Conservation (phyloP, 2,113 vertebrate genomes). For the Rhineura floridana region DNA sequence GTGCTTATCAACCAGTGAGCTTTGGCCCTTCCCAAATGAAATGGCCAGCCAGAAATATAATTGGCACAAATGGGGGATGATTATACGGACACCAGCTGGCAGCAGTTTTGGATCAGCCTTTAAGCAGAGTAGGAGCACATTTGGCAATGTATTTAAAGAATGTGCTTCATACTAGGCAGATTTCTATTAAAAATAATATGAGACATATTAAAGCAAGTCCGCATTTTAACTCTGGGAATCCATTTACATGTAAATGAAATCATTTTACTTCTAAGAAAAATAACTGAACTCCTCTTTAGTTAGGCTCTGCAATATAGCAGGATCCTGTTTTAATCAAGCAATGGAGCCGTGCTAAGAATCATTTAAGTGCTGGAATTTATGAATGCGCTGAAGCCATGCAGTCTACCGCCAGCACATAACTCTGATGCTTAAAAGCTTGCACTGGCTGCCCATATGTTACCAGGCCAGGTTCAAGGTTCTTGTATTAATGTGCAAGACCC, state of each 20-base stretch:
- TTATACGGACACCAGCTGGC: too few relatives aligned
- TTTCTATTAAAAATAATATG: too few relatives aligned
- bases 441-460: too few relatives aligned
- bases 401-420: too few relatives aligned
- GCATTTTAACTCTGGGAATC: constrained; percentile 57
- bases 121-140: not conserved
- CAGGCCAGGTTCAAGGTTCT: too few relatives aligned
- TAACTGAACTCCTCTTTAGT: constrained; percentile 55
- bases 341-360: constrained; percentile 42
- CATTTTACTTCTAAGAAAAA: constrained; percentile 58
- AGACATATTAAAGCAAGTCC: constrained; percentile 36
- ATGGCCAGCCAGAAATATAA: not conserved
- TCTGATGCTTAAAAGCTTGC: too few relatives aligned
- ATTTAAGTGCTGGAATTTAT: constrained; percentile 48
- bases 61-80: too few relatives aligned
- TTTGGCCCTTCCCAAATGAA: too few relatives aligned
- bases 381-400: constrained; percentile 31
- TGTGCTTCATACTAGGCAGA: too few relatives aligned
- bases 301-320: constrained; percentile 31
- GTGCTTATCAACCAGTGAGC: not conserved
- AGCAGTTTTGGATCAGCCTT: too few relatives aligned
- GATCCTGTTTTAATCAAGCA: constrained; percentile 48
- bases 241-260: constrained; percentile 67
- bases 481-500: too few relatives aligned
- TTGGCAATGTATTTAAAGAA: too few relatives aligned